A percentile compares a stretch with the other conserved stretches of the same genome.
These are phyloP conservation scores for Eupithecia inturbata DNA, from an alignment of 2,888 invertebrate genomes.

Conservation along the genomic window DNA sequence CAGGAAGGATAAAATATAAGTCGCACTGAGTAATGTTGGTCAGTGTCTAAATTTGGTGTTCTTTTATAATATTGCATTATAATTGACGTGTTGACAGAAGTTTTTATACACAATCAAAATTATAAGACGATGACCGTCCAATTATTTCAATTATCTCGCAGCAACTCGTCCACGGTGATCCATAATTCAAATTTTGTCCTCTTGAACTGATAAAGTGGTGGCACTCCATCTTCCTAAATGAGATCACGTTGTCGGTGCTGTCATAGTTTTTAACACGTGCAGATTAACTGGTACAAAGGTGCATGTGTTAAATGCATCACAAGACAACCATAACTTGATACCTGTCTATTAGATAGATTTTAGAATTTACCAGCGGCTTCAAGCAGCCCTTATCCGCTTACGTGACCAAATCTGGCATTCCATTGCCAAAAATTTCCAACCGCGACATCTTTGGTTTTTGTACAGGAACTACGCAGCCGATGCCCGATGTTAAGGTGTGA, in stretches of 20 bases:
- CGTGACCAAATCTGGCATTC: not conserved
- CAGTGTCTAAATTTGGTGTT: not conserved
- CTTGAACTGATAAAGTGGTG: slow-evolving; percentile 4
- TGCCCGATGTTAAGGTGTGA: no score
- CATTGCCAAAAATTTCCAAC: not conserved
- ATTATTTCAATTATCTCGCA: not conserved
- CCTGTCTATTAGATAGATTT: not conserved
- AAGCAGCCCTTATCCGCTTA: not conserved
- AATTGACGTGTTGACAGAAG: not conserved
- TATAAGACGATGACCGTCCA: not conserved
- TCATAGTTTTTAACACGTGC: slow-evolving; percentile 36
- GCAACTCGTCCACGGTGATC: not conserved
- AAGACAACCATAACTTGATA: not conserved
- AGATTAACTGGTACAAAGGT: slow-evolving; percentile 25
- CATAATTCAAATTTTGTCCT: not conserved
- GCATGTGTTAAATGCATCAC: slow-evolving; percentile 1
- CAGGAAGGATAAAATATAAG: not conserved
- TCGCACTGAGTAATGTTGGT: not conserved
- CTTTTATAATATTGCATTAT: not conserved
- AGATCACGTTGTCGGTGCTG: slow-evolving; percentile 34
- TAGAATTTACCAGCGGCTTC: not conserved
- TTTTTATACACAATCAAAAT: not conserved
- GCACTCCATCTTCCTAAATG: slow-evolving; percentile 26
- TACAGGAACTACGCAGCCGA: no score
- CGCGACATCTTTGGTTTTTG: not conserved